Base-by-base conservation (phyloP, 2,113 vertebrate species). In the Perccottus glenii region DNA sequence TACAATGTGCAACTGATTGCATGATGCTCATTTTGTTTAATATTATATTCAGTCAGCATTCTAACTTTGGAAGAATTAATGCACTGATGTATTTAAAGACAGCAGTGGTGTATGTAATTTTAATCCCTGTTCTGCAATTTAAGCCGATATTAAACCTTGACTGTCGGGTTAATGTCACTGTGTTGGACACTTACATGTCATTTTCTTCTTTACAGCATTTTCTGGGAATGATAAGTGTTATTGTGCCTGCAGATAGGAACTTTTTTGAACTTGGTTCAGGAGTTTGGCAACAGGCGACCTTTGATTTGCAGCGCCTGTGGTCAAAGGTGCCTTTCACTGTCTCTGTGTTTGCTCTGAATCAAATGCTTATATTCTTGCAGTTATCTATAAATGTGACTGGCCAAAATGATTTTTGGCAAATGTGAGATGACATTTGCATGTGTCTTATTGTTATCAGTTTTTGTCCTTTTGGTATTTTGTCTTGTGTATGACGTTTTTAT, bases 261-360 rank as follows among this genome's bases (percentile, higher is more conserved):
- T 81, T 60, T 65, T 79, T 82, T 86, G 83, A 90, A 90, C 87
- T 87, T 82, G 81, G 64, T 73, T 82, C 67, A 75, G 70, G 66
- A 79, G 73, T 89, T 83, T 89, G 85, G 88, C 75, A 88, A 91
- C 55, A 80, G 60, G 49, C 70, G 83, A 91, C 88, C 89, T 90
- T 92, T 92, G 88, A 84, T 81, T 84, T 70, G 73, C 42, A 15
- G 78, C 70, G 64, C 64, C 65, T 56, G 50, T 48, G 85, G 82
- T 88, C 89, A 90, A 92, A 90, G 89, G 88, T 90, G 80, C 73
- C 78, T 81, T 66, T 85, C 78, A 52, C 70, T 62, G 67, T 77
- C 59, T 75, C 71, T 84, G 59, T 89, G 86, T 88, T 89, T 87
- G 70, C 77, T 63, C 49, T 82, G 71, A 77, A 74, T 84, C 62